Conservation (phyloP, 2,888 invertebrate species). For the Drosophila mimetica region DNA sequence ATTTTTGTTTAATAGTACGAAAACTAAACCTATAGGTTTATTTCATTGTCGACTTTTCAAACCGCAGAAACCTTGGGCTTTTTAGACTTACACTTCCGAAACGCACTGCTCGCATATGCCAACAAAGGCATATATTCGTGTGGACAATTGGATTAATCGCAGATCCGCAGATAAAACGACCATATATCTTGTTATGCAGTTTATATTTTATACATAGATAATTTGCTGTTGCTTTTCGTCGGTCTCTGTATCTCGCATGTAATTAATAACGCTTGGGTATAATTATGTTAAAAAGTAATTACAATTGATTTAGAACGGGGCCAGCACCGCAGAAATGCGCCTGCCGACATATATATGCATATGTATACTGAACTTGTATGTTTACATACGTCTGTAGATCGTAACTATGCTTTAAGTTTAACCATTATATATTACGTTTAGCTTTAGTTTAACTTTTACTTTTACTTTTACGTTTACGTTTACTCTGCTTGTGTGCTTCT, state of each 20-base stretch:
- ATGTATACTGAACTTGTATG: constrained; percentile 26
- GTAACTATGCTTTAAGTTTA: constrained; percentile 48
- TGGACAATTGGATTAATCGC: constrained; percentile 10
- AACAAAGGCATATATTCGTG: not conserved
- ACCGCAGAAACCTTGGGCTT: not conserved
- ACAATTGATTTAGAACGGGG: constrained; percentile 59
- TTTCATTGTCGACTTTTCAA: not conserved
- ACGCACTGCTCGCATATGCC: constrained; percentile 6
- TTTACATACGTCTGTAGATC: constrained; percentile 47
- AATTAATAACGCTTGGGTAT: constrained; percentile 60
- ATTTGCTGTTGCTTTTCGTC: constrained; percentile 27
- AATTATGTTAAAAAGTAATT: constrained; percentile 75
- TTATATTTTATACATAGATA: constrained; percentile 39
- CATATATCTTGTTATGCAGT: constrained; percentile 37
- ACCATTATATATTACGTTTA: constrained; percentile 22
- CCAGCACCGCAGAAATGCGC: constrained; percentile 10
- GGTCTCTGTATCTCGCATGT: constrained; percentile 22
- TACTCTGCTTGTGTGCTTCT: constrained; percentile 24
- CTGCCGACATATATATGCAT: constrained; percentile 32
- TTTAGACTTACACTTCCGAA: constrained; percentile 10
- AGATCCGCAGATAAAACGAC: constrained; percentile 14
- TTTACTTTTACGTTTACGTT: constrained; percentile 7
- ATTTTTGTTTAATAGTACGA: not conserved
- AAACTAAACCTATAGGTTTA: no score
- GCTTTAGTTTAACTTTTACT: constrained; percentile 37